phyloP scores from a whole-genome alignment of 2,113 vertebrate genomes.

The Chaetura pelagica region DNA sequence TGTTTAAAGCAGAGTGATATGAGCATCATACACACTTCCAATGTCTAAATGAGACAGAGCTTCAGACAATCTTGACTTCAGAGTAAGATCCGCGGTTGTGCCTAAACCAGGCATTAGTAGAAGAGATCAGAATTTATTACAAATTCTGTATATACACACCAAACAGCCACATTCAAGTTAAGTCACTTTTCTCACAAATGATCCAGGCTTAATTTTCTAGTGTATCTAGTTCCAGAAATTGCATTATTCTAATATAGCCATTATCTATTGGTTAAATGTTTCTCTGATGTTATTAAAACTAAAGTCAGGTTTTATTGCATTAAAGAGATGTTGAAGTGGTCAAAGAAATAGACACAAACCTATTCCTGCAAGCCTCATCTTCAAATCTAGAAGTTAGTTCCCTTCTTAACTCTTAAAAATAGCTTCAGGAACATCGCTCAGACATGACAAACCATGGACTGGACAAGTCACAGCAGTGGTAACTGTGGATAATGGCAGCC shows the following conservation, averaged over 20 bases:
- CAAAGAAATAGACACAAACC: background rate
- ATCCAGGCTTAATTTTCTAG: background rate
- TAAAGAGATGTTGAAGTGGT: background rate
- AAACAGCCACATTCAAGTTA: background rate
- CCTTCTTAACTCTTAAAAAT: background rate
- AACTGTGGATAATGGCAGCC: background rate
- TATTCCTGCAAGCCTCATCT: background rate
- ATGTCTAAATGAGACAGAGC: background rate
- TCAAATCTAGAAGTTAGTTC: background rate
- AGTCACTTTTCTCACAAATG: background rate
- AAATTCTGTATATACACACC: background rate
- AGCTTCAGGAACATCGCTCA: background rate
- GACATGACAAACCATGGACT: background rate
- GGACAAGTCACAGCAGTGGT: fast-evolving
- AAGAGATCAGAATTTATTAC: background rate
- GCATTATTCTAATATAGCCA: background rate
- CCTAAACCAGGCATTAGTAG: background rate
- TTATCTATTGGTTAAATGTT: background rate
- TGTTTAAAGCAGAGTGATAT: background rate
- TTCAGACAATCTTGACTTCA: background rate
- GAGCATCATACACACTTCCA: background rate
- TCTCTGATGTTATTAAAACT: background rate
- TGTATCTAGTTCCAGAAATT: background rate
- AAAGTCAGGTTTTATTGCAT: background rate
- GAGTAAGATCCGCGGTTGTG: background rate